Base-by-base conservation (phyloP, 2,888 invertebrate genomes). In the Meganola albula region DNA sequence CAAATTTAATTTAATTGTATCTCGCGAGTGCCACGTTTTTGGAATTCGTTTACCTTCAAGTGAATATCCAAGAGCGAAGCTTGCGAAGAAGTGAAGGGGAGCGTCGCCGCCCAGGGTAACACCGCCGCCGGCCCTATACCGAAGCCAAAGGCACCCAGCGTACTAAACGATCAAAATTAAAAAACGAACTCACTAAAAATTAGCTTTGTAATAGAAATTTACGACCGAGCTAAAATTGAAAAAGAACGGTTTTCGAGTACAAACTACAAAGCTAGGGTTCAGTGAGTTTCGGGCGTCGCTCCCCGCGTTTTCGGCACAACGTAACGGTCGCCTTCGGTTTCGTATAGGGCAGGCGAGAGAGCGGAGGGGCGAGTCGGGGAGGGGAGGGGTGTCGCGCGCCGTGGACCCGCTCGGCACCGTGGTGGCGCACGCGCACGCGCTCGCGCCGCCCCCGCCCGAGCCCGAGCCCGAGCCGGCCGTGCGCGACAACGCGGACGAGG, bases 261-360 rank as follows among this genome's bases (percentile, higher is more conserved):
- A 21, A 9, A 21, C 10, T 10, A 21, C 10, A 6, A 21, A n/a
- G n/a, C n/a, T n/a, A n/a, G n/a, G n/a, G n/a, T n/a, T n/a, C n/a
- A n/a, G n/a, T n/a, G n/a, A n/a, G n/a, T n/a, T n/a, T n/a, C n/a
- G 20, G 20, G 20, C 20, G 20, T 7, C 20, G 8, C 16, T 3
- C 20, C 8, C 8, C 24, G 4, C 7, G 12, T 13, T 12, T 13
- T 12, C 12, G 12, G 24, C 12, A 2, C 8, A 10, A 13, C 20
- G 72, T 77, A 71, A 70, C 70, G 80, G 90, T 90, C 91, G 93
- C 93, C 93, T 92, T 92, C 92, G 93, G 93, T 92, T 93, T 76
- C 71, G 91, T 90, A 89, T 91, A 92, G 92, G 91, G 90, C 88
- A 83, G 83, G 58, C 47, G 56, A 56, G 57, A 30, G 63, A 63